These are phyloP conservation scores for Euschistus heros DNA, from an alignment of 1,140 invertebrate genomes.

Conservation along the genomic window DNA sequence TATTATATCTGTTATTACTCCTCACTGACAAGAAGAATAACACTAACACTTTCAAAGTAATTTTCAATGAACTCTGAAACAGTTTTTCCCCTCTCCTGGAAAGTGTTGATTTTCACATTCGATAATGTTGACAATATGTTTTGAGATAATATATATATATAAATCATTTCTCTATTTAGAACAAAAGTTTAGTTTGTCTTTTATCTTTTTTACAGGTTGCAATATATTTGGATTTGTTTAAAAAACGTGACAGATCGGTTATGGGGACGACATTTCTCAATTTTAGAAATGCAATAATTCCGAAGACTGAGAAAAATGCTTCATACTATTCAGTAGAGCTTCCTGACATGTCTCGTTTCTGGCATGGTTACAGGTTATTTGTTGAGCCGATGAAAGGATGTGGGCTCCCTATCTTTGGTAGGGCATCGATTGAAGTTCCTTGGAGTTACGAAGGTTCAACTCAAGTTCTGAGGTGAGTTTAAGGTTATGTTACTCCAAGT, in stretches of 20 bases:
- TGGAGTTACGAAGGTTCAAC: slow-evolving; percentile 28
- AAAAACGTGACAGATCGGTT: slow-evolving; percentile 42
- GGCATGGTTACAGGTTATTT: slow-evolving; percentile 47
- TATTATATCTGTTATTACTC: no score
- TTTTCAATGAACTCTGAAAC: no score
- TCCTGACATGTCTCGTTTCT: slow-evolving; percentile 41
- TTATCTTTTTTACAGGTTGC: slow-evolving; percentile 40
- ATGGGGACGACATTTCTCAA: slow-evolving; percentile 38
- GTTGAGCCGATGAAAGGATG: slow-evolving; percentile 38
- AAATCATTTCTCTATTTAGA: no score
- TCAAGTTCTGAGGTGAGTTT: slow-evolving; percentile 20
- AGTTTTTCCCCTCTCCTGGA: no score
- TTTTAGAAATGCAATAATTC: slow-evolving; percentile 36
- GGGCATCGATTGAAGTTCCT: slow-evolving; percentile 25
- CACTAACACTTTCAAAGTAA: no score
- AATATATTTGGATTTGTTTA: slow-evolving; percentile 53
- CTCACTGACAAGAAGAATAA: no score
- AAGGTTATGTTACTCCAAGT: not conserved
- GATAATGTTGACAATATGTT: no score
- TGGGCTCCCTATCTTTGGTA: slow-evolving; percentile 18
- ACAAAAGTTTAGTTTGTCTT: not conserved
- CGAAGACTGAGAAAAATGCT: slow-evolving; percentile 42
- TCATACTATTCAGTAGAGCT: slow-evolving; percentile 49
- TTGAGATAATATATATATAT: no score
- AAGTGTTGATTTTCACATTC: no score